Percentiles rank a stretch among this genome's conserved stretches.
Evolutionary conservation across 2,113 vertebrate species (phyloP).

Genomic region (Coracopsis vasa): DNA sequence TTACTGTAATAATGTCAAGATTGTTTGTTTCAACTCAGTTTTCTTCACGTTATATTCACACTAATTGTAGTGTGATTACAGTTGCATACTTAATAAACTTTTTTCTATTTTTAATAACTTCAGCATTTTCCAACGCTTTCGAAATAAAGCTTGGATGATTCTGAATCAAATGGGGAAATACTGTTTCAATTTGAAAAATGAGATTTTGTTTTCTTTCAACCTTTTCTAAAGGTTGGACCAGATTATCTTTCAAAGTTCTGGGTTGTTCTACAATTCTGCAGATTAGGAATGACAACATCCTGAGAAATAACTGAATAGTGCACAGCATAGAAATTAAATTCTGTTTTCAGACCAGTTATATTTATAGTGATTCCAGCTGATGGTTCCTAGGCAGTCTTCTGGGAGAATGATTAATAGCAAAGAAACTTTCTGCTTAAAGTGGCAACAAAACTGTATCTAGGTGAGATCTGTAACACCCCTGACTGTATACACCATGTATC

Average conservation of each 20-base stretch:
- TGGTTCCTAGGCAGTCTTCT: background rate
- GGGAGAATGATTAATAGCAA: background rate
- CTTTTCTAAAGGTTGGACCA: background rate
- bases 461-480: background rate
- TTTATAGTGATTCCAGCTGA: background rate
- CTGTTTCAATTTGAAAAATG: background rate
- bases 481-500: too few relatives aligned
- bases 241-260: background rate
- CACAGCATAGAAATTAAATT: background rate
- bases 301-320: background rate
- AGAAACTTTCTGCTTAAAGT: background rate
- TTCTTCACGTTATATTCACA: background rate
- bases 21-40: background rate
- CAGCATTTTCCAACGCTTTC: background rate
- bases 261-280: background rate
- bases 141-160: background rate
- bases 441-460: background rate
- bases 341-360: background rate
- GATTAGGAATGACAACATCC: background rate
- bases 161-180: background rate
- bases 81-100: background rate
- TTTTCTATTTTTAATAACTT: background rate
- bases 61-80: background rate
- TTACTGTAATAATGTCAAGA: background rate
- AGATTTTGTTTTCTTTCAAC: background rate